These are phyloP conservation scores for Lamprotornis superbus DNA, from an alignment of 2,113 vertebrate species.

Conservation along the genomic window DNA sequence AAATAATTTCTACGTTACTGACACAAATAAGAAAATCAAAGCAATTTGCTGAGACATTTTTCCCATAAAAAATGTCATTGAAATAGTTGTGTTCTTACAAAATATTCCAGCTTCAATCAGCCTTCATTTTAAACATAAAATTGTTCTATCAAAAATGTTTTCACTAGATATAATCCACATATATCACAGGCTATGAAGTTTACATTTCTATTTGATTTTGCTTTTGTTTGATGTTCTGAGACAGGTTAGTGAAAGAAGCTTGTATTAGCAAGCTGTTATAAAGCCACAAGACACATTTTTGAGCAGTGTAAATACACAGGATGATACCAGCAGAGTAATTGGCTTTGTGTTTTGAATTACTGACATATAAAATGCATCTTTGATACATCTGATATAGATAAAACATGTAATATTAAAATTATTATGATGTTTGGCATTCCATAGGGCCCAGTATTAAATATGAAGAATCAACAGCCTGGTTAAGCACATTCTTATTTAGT, in stretches of 20 bases:
- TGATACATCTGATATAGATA: neutral
- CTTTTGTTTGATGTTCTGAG: neutral
- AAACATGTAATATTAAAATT: neutral
- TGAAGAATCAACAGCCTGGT: neutral
- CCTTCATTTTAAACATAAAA: slow-evolving; percentile 10
- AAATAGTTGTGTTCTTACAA: neutral
- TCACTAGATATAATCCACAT: neutral
- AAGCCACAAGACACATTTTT: neutral
- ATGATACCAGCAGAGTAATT: neutral
- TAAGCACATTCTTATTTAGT: neutral
- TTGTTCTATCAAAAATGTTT: neutral
- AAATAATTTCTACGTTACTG: slow-evolving; percentile 12
- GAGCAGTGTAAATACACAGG: neutral
- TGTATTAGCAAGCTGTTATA: neutral
- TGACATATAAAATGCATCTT: neutral
- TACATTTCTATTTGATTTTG: slow-evolving; percentile 6
- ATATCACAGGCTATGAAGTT: neutral
- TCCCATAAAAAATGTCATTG: neutral
- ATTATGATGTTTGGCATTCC: neutral
- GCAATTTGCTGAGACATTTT: slow-evolving; percentile 4
- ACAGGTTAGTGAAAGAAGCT: neutral
- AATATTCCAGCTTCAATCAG: neutral
- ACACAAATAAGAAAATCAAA: slow-evolving; percentile 36
- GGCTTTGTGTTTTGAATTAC: neutral
- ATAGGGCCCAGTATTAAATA: neutral